These are phyloP conservation scores for Steinernema hermaphroditum DNA, from an alignment of 2,888 invertebrate species.

Conservation along the genomic window DNA sequence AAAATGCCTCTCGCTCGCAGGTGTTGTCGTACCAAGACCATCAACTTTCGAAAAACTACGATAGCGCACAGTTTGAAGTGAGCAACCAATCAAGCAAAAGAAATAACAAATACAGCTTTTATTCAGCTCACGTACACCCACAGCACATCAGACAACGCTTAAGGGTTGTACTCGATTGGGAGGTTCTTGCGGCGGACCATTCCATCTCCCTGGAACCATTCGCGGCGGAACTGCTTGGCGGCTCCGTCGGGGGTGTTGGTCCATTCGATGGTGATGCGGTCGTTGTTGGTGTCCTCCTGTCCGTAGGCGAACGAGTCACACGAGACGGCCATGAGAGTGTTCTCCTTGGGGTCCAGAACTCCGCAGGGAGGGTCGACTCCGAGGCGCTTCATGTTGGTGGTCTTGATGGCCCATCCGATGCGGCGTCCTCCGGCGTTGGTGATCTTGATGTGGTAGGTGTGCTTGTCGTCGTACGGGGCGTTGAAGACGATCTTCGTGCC, in stretches of 20 bases:
- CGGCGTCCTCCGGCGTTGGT: conserved; percentile 47
- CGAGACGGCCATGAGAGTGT: conserved; percentile 51
- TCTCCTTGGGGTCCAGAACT: conserved; percentile 60
- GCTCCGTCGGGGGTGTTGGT: conserved; percentile 53
- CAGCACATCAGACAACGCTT: no score
- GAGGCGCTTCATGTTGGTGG: conserved; percentile 59
- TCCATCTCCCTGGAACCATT: conserved; percentile 58
- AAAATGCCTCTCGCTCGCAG: no score
- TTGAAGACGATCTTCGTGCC: conserved; percentile 48
- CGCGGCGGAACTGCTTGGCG: conserved; percentile 54
- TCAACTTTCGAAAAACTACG: no score
- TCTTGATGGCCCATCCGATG: conserved; percentile 61
- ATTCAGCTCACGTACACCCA: no score
- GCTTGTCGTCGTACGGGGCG: conserved; percentile 55
- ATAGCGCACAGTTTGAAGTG: no score
- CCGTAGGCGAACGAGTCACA: conserved; percentile 56
- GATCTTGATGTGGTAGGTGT: conserved; percentile 54
- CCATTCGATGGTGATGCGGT: conserved; percentile 55
- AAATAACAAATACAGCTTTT: no score
- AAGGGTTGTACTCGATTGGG: conserved; percentile 22
- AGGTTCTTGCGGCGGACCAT: conserved; percentile 53
- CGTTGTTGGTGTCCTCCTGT: conserved; percentile 49
- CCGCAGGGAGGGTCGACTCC: conserved; percentile 57
- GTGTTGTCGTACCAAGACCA: no score
- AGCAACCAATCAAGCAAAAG: no score